Percentiles rank a stretch among this genome's conserved stretches.
phyloP scores from a whole-genome alignment of 2,797 vertebrate genomes.

The Myotis vivesi region DNA sequence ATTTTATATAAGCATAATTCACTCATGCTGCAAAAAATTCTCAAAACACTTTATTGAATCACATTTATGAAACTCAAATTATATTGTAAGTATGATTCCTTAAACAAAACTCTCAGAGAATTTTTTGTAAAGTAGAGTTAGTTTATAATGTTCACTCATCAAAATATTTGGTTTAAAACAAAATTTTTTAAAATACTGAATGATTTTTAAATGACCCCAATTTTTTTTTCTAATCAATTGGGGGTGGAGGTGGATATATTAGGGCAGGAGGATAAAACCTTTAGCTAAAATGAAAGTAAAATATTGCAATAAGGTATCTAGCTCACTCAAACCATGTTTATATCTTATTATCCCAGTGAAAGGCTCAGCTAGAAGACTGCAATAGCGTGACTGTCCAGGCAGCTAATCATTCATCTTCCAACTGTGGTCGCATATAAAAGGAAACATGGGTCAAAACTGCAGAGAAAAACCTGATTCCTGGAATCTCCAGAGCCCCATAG shows the following conservation, averaged over 20 bases:
- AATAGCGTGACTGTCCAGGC: neutral
- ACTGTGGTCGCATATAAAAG: neutral
- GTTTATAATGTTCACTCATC: constrained; percentile 3
- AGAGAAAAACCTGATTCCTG: neutral
- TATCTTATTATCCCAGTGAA: neutral
- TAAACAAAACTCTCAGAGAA: neutral
- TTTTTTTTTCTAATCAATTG: neutral
- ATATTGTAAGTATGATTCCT: neutral
- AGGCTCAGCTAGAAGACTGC: neutral
- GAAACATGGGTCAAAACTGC: neutral
- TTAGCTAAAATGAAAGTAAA: constrained; percentile 32
- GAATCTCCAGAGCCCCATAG: neutral
- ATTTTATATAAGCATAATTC: neutral
- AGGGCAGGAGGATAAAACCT: neutral
- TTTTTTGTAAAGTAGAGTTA: neutral
- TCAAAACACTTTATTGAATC: neutral
- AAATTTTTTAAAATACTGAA: neutral
- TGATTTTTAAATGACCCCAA: constrained; percentile 12
- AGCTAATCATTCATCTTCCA: neutral
- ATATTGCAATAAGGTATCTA: neutral
- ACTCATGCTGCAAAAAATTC: neutral
- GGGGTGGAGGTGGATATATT: neutral
- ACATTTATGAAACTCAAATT: neutral
- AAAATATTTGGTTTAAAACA: neutral
- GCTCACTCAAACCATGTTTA: neutral